Conservation (phyloP, 2,797 vertebrate genomes). For the Fistularia commersonii region DNA sequence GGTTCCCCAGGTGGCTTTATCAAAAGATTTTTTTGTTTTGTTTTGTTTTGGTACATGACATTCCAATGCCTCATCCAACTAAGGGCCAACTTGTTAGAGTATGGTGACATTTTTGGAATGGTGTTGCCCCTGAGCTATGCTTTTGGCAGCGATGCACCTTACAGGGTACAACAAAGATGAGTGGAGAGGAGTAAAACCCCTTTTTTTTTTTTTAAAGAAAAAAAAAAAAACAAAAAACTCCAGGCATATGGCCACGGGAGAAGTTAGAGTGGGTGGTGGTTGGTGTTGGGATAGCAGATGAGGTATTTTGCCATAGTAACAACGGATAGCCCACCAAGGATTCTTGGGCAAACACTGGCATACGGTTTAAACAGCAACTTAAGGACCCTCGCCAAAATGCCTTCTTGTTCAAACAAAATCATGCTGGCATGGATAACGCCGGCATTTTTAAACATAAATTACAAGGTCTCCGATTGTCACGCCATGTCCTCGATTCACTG, state of each 20-base stretch:
- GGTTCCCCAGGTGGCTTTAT: slow-evolving; percentile 59
- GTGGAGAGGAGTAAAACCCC: slow-evolving; percentile 29
- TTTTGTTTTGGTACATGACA: slow-evolving; percentile 42
- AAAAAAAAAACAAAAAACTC: slow-evolving; percentile 9
- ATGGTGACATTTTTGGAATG: slow-evolving; percentile 23
- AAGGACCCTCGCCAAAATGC: slow-evolving; percentile 30
- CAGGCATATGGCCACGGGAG: slow-evolving; percentile 49
- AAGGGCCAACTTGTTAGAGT: slow-evolving; percentile 35
- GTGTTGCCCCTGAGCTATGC: slow-evolving; percentile 26
- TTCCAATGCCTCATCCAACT: slow-evolving; percentile 52
- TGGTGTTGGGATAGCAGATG: not conserved
- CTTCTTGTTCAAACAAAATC: slow-evolving; percentile 50
- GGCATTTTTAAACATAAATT: slow-evolving; percentile 66
- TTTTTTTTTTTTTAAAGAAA: not conserved
- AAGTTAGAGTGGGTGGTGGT: slow-evolving; percentile 23
- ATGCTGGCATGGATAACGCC: slow-evolving; percentile 45
- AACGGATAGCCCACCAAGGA: slow-evolving; percentile 55
- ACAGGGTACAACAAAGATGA: slow-evolving; percentile 43
- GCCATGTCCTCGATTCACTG: slow-evolving; percentile 62
- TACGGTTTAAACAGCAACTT: slow-evolving; percentile 32
- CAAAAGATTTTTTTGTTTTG: slow-evolving; percentile 54
- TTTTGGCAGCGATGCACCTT: slow-evolving; percentile 43
- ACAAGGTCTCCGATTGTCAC: slow-evolving; percentile 63
- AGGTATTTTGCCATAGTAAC: slow-evolving; percentile 69
- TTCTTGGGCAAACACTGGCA: slow-evolving; percentile 54